Evolutionary conservation across 2,888 invertebrate species (phyloP), one percentile per base, ranked within the genome.

Genomic region (Sisyra terminalis): DNA sequence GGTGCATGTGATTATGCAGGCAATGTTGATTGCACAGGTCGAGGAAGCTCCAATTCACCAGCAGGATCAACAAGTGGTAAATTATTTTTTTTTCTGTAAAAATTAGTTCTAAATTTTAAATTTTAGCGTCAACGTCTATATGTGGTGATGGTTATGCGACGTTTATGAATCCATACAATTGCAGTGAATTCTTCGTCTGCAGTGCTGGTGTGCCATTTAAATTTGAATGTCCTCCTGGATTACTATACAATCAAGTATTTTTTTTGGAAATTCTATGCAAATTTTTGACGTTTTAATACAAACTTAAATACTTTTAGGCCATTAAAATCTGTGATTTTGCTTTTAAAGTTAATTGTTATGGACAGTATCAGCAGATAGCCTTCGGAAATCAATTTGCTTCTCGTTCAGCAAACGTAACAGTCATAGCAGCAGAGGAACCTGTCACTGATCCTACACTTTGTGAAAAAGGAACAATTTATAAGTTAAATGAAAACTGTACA

Each of bases 101-200:
- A 24, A 24, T 24, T 24, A 24, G 7, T 24, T 3, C 7, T n/a
- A n/a, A n/a, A n/a, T 24, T 24, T 24, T 24, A 24, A 24, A 24
- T 24, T 24, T 24, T 24, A 14, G 46, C 43, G 38, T 10, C 11
- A 14, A 45, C 47, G 24, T 47, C 55, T 7, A 41, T 55, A 11
- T 75, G 75, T 51, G 65, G 57, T 13, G 66, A 67, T 42, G 64
- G 67, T 44, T 72, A 71, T 51, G 70, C 72, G 38, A 63, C 69
- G 1, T 74, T 70, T 60, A 61, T 72, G 45, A 74, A 67, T 56
- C 60, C 66, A 43, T 58, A 59, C 29, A 67, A 73, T 55, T 76
- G 76, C 53, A 70, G 68, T 45, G 72, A 72, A 57, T 76, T 75
- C 63, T 74, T 68, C 58, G 65, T 75, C 35, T 76, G 76, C 52